Percentiles rank a stretch among this genome's conserved stretches.
Evolutionary conservation across 2,797 vertebrate genomes (phyloP).

Genomic region (Pantherophis alleghaniensis): DNA sequence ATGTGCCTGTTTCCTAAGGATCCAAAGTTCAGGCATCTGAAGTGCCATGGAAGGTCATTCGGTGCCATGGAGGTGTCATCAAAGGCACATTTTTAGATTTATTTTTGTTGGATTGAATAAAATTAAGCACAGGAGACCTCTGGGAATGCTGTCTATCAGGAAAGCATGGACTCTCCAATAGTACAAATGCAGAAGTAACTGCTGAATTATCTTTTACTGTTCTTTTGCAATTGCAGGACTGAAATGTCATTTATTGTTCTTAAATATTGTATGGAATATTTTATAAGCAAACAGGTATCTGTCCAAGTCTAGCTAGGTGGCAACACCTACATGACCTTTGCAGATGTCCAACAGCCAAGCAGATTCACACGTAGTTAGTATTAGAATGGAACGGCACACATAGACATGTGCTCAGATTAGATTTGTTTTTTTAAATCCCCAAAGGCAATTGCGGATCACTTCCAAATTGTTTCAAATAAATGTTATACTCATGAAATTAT

Average conservation of each 20-base stretch:
- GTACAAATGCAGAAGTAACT: not conserved
- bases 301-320: not conserved
- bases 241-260: not conserved
- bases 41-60: not conserved
- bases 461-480: not conserved
- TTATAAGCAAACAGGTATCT: not conserved
- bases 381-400: not conserved
- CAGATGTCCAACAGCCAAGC: not conserved
- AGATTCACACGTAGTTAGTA: not conserved
- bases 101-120: not conserved
- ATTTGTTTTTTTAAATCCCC: not conserved
- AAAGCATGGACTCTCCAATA: not conserved
- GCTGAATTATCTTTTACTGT: not conserved
- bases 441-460: not conserved
- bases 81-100: not conserved
- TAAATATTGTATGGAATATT: not conserved
- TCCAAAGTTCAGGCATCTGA: not conserved
- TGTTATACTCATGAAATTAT: not conserved
- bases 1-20: not conserved
- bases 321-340: not conserved
- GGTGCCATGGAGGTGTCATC: not conserved
- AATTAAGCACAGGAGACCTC: not conserved
- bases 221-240: not conserved
- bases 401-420: not conserved
- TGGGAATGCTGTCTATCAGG: not conserved